Base-by-base conservation (phyloP, 2,113 vertebrate genomes). In the Cephalopterus ornatus region DNA sequence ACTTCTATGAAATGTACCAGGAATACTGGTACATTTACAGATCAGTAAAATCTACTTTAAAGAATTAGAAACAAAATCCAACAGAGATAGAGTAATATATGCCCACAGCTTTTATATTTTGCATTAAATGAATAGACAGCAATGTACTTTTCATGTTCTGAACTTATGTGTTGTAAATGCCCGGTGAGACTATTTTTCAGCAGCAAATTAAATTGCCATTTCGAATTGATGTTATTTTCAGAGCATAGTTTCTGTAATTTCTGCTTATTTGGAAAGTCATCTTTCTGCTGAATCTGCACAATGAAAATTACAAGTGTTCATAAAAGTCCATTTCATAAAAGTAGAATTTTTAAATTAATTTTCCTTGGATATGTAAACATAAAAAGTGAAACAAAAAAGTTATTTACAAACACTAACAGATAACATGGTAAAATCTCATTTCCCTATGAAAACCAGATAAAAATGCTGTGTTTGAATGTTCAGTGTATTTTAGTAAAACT, bases 151-250 rank as follows among this genome's bases (percentile, higher is more conserved):
- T 37, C 21, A 32, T n/a, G 1, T 52, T 55, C 11, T 46, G 53
- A 89, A 59, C 5, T 41, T 67, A 13, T 0, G 0, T 30, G 8
- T 77, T 37, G 2, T 73, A 85, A 83, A 8, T 44, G 0, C 4
- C 35, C 32, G 17, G 5, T 78, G 37, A 72, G 39, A 89, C 75
- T 27, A 71, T 7, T 6, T 12, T 39, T 81, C 23, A 82, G 58
- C 9, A 35, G 14, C 4, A 88, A 74, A 59, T 72, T 46, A 56
- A 72, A 37, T 37, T 76, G 4, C 1, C 2, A 21, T 56, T 93
- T 93, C 30, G 63, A 65, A 56, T 4, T 39, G 5, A 52, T 79
- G 46, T 8, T 3, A 67, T 46, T 93, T 82, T 82, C 16, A 72
- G 27, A 88, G 4, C 75, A 76, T 15, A 1, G 23, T 21, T 67